Base-by-base conservation (phyloP, 2,888 invertebrate species). In the Cryptophagus acutangulus region DNA sequence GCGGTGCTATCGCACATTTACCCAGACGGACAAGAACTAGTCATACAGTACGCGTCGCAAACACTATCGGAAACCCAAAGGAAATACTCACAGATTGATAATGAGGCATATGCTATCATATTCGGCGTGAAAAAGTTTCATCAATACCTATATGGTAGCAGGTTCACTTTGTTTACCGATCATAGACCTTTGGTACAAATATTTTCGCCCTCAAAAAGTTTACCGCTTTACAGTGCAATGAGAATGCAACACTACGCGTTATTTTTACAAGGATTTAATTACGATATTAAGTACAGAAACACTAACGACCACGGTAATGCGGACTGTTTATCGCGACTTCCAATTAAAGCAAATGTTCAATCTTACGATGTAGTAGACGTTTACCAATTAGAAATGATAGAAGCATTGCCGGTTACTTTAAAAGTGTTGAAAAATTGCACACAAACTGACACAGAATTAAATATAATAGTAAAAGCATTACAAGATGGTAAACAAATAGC, bases 21-120 rank as follows among this genome's bases (percentile, higher is more conserved):
- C 35, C 35, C 45, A 8, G 48, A 45, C 36, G 45, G 42, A 10
- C 17, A 37, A 10, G 45, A 48, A 41, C 15, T 39, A 10, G 33
- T 36, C 16, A 26, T 43, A 20, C 43, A 40, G 25, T 43, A 29
- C 17, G 43, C 36, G 8, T 47, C 44, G n/a, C 45, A 45, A 39
- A 33, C 33, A 12, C 15, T 47, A 2, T 30, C 34, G 9, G 13
- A 2, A n/a, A 16, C 25, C 4, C 42, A 45, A 37, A 14, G 38
- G 30, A 40, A 42, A 14, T 45, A 45, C 36, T 13, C 45, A 1
- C 47, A 42, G 38, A 49, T 47, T 17, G 42, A 47, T 29, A 44
- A 48, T 18, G 44, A 46, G 20, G 44, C 48, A 8, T 43, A 38
- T 12, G 29, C 28, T 9, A 46, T 46, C 9, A 41, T 48, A 25